Conservation (phyloP, 2,888 invertebrate species). For the Callinectes sapidus region DNA sequence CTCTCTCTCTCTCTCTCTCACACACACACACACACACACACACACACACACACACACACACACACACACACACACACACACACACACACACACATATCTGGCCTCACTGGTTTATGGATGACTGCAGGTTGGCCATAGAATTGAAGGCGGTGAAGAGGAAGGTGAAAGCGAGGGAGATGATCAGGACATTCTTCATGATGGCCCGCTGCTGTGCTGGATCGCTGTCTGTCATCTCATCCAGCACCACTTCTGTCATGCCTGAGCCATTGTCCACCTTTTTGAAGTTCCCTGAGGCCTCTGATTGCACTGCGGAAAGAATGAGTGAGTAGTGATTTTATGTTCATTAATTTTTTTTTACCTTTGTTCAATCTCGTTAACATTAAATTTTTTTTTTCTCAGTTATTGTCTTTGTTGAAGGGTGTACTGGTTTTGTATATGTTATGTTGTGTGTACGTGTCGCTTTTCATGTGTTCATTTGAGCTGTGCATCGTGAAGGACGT, state of each 20-base stretch:
- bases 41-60: too few species aligned
- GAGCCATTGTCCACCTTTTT: not conserved
- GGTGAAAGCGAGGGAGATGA: slow-evolving; percentile 94
- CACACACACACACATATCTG: not conserved
- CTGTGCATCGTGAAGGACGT: not conserved
- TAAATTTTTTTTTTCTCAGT: not conserved
- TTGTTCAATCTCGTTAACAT: not conserved
- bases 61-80: too few species aligned
- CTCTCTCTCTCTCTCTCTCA: not conserved
- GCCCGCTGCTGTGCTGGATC: slow-evolving; percentile 74
- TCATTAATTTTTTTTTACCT: not conserved
- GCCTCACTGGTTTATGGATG: slow-evolving; percentile 75
- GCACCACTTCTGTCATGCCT: not conserved
- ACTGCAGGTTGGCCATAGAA: slow-evolving; percentile 91
- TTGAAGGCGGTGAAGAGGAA: slow-evolving; percentile 94
- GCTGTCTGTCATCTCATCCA: not conserved
- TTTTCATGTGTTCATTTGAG: not conserved
- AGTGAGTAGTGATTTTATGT: not conserved
- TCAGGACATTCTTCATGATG: slow-evolving; percentile 92
- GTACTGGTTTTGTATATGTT: not conserved
- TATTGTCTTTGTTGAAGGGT: not conserved
- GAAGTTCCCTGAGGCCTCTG: not conserved
- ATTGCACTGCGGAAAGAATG: too few species aligned
- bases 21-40: too few species aligned
- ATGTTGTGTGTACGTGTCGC: not conserved